Base-by-base conservation (phyloP, 2,113 vertebrate species). In the Guaruba guarouba region DNA sequence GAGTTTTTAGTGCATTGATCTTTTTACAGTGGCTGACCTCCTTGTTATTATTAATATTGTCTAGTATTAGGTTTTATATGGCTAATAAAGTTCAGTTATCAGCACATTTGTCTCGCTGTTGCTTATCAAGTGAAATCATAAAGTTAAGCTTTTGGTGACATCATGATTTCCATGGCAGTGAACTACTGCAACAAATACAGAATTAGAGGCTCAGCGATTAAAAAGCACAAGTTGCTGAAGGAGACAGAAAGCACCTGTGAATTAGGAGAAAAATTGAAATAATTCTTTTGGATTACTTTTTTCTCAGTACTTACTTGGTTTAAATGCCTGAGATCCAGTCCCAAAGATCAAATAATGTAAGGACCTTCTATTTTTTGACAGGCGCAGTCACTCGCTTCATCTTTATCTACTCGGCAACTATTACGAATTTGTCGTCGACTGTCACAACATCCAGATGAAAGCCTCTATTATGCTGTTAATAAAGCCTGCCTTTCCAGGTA, bases 401-500 rank as follows among this genome's bases (percentile, higher is more conserved):
- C 99, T 48, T 98, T 99, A 62, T 99, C 99, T 64, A 99, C 99
- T 77, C 98, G 99, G 64, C 99, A 99, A 59, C 97, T 99, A 16
- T 57, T 99, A 91, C 97, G 99, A 88, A 99, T 99, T 94, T 99
- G 99, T 91, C 98, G 98, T 43, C 98, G 99, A 24, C 97, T 99
- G 66, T 99, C 99, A 28, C 98, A 97, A 70, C 98, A 99, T 88
- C 99, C 99, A 28, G 97, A 98, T 62, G 99, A 99, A 97, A 99
- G 97, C 79, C 97, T 99, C 67, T 97, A 98, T 82, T 93, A 98
- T 52, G 98, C 99, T 71, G 96, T 99, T 92, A 98, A 99, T 69
- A 99, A 99, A 98, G 99, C 99, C 54, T 99, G 99, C 88, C 99
- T 99, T 79, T 99, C 99, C 97, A 99, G 99, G 99, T 99, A 98